phyloP scores from a whole-genome alignment of 2,797 vertebrate genomes.

The Microctenopoma stevenorrisi region DNA sequence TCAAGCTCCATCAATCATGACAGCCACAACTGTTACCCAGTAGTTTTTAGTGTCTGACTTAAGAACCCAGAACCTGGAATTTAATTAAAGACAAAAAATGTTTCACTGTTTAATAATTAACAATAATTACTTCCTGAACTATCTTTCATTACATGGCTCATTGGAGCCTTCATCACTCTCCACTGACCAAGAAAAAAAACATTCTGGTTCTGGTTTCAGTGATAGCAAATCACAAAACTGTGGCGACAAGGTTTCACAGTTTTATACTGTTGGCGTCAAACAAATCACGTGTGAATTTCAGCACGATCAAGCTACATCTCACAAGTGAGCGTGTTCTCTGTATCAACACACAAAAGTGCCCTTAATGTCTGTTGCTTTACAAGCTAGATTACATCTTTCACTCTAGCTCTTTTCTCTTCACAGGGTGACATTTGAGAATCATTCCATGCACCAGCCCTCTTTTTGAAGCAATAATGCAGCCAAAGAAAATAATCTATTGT shows the following conservation, averaged over 20 bases:
- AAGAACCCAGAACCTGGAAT: not conserved
- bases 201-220: not conserved
- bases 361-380: slow-evolving; percentile 4
- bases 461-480: slow-evolving; percentile 27
- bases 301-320: not conserved
- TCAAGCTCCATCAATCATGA: slow-evolving; percentile 33
- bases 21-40: not conserved
- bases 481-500: slow-evolving; percentile 36
- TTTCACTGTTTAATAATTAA: slow-evolving; percentile 16
- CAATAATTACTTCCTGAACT: not conserved
- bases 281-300: not conserved
- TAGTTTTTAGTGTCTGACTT: not conserved
- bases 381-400: slow-evolving; percentile 5
- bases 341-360: not conserved
- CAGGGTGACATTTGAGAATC: slow-evolving; percentile 23
- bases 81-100: slow-evolving; percentile 21
- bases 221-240: slow-evolving; percentile 3
- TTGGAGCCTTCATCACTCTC: slow-evolving; percentile 1
- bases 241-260: not conserved
- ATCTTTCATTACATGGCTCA: slow-evolving; percentile 27
- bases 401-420: slow-evolving; percentile 1
- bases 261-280: slow-evolving; percentile 1
- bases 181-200: slow-evolving; percentile 1
- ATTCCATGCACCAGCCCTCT: not conserved
- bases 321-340: not conserved